These are phyloP conservation scores for Phataginus tricuspis DNA, from an alignment of 2,797 vertebrate species.

Conservation along the genomic window DNA sequence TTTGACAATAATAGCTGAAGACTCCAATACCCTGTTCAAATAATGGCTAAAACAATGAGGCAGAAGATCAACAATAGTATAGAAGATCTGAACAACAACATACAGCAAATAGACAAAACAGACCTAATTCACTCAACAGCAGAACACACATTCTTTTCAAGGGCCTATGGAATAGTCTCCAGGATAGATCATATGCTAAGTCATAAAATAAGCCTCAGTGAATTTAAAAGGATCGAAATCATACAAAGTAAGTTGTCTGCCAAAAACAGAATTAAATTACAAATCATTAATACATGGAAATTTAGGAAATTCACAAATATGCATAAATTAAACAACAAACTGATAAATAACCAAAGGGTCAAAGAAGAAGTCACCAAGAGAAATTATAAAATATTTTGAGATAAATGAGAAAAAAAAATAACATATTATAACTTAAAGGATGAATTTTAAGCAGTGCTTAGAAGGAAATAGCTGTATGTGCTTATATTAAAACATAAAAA, in stretches of 20 bases:
- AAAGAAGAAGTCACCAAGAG: constrained; percentile 2
- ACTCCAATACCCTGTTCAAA: background rate
- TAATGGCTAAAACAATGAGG: background rate
- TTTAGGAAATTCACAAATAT: background rate
- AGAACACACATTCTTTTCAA: background rate
- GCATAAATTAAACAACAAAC: background rate
- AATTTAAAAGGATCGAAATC: background rate
- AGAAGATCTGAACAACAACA: background rate
- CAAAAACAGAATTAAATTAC: background rate
- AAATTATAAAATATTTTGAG: background rate
- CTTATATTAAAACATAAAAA: background rate
- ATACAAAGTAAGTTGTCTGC: background rate
- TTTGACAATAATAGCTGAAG: background rate
- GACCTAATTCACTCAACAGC: background rate
- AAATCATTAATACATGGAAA: background rate
- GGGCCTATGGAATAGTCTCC: background rate
- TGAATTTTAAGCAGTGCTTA: background rate
- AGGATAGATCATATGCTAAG: background rate
- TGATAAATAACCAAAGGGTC: background rate
- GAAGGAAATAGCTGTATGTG: background rate
- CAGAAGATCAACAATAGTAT: background rate
- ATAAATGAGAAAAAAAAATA: background rate
- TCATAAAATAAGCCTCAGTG: background rate
- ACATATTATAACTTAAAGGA: background rate
- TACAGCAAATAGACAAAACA: background rate